These are phyloP conservation scores for Andrena dorsata DNA, from an alignment of 2,888 invertebrate genomes.

Conservation along the genomic window DNA sequence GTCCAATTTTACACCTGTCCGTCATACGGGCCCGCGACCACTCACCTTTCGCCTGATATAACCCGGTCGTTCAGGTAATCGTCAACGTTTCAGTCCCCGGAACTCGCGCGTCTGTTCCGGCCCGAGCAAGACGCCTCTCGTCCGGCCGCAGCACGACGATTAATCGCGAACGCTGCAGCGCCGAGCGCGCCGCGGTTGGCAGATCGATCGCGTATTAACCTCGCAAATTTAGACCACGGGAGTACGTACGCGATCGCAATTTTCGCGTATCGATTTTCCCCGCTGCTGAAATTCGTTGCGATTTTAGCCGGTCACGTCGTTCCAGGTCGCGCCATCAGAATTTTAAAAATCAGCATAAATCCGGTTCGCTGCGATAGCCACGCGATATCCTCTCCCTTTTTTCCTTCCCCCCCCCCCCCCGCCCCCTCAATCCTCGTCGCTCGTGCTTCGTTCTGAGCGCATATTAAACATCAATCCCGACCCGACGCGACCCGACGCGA, in stretches of 20 bases:
- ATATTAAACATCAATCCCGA: slow-evolving; percentile 17
- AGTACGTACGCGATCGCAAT: slow-evolving; percentile 16
- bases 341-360: slow-evolving; percentile 45
- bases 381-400: no score
- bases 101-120: not conserved
- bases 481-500: not conserved
- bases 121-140: not conserved
- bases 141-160: not conserved
- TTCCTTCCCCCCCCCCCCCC: not conserved
- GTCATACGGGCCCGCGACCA: slow-evolving; percentile 60
- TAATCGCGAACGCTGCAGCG: not conserved
- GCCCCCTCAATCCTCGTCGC: not conserved
- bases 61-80: slow-evolving; percentile 54
- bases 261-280: slow-evolving; percentile 21
- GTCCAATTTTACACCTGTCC: slow-evolving; percentile 80
- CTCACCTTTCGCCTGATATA: slow-evolving; percentile 54
- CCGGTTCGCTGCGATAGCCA: not conserved
- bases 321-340: slow-evolving; percentile 19
- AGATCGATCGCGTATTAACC: slow-evolving; percentile 29
- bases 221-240: slow-evolving; percentile 4
- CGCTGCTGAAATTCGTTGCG: slow-evolving; percentile 22
- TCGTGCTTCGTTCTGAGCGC: slow-evolving; percentile 24
- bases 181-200: not conserved
- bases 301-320: slow-evolving; percentile 29
- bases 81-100: slow-evolving; percentile 27